Evolutionary conservation across 1,140 invertebrate genomes (phyloP), one percentile per base, ranked within the genome.

Genomic region (Sminthurides bifidus): DNA sequence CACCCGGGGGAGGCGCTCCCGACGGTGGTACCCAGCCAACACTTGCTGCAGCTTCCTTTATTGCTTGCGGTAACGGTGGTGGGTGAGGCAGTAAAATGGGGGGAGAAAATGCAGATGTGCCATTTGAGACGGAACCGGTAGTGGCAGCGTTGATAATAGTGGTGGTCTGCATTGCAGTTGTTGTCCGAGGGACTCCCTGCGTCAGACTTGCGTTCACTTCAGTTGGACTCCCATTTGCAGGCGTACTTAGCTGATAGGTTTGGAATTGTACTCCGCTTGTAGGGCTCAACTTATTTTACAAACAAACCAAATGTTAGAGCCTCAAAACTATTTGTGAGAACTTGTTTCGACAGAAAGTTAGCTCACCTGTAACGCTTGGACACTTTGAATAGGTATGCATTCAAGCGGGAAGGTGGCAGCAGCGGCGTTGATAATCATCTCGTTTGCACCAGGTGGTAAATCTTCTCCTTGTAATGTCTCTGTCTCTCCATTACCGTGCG

Each of bases 391-490:
- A n/a, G 58, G 57, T 27, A 64, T 60, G 52, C 63, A 59, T 38
- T 61, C 63, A 6, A 61, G 29, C 14, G 59, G 59, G 59, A 64
- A 64, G 15, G 59, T 60, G 15, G 59, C 56, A 4, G 63, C 59
- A n/a, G 59, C 59, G 4, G 63, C 59, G 46, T 31, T 59, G 49
- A 61, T 54, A 14, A 64, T 61, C 53, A 64, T 53, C 44, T 64
- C 63, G 52, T 61, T 64, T 5, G 59, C 54, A 49, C 59, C 63
- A 2, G 59, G 59, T 3, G 59, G 56, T 21, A 64, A 50, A 33
- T 60, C 55, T 15, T 64, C 63, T 19, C 62, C 62, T 41, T 64
- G 56, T 27, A 64, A 61, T 29, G 63, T 64, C 51, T 64, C 63
- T 10, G 59, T 61, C 45, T 61, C 63, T 31, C 63, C 63, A 44